A percentile compares a stretch with the other conserved stretches of the same genome.
Conservation (phyloP, 2,888 invertebrate genomes). For the Nymphalis c-album region DNA sequence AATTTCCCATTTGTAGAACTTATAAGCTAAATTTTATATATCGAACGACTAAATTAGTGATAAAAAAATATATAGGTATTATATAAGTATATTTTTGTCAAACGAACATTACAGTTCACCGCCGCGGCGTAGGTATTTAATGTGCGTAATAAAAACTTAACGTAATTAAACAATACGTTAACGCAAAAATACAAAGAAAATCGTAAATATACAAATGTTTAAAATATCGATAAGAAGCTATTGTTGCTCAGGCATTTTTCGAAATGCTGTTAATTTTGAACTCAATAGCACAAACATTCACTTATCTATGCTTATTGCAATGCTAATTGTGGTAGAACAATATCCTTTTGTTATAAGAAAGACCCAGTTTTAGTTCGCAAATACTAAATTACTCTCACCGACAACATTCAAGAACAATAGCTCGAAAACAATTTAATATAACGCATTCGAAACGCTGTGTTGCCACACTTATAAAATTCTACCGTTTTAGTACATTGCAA, state of each 20-base stretch:
- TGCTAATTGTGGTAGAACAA: constrained; percentile 75
- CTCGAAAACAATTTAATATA: constrained; percentile 27
- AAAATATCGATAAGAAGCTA: constrained; percentile 30
- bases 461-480: constrained; percentile 5
- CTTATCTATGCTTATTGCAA: constrained; percentile 76
- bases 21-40: too few species aligned
- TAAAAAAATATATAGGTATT: too few species aligned
- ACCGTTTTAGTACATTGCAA: too few species aligned
- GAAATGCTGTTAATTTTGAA: constrained; percentile 38
- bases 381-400: constrained; percentile 40
- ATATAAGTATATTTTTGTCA: neutral
- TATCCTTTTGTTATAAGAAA: constrained; percentile 76
- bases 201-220: constrained; percentile 24
- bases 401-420: constrained; percentile 39
- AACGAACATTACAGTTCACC: neutral
- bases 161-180: constrained; percentile 19
- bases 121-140: neutral
- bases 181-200: constrained; percentile 22
- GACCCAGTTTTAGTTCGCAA: constrained; percentile 70
- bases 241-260: constrained; percentile 34
- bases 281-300: constrained; percentile 61
- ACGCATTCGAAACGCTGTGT: constrained; percentile 22
- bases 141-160: neutral
- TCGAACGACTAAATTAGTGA: too few species aligned
- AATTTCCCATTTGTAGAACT: too few species aligned